Conservation (phyloP, 2,888 invertebrate species). For the Cyclophora punctaria region DNA sequence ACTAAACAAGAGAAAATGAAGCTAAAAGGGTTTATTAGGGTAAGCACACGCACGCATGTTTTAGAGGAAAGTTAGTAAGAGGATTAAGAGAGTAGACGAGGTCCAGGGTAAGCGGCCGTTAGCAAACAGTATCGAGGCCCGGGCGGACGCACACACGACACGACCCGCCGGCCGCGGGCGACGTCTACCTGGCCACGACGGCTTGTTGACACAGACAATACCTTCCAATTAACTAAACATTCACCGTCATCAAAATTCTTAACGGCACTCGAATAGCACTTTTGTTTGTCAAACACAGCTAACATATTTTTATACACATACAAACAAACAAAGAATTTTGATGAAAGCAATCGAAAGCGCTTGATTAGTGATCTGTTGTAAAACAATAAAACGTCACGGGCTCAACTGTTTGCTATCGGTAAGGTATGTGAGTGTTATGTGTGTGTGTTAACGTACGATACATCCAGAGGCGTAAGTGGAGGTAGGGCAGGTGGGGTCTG, state of each 20-base stretch:
- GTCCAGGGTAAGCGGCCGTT: conserved; percentile 22
- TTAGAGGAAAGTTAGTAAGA: conserved; percentile 24
- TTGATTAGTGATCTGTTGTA: conserved; percentile 6
- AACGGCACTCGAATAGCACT: not conserved
- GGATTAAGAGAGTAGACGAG: too few relatives aligned
- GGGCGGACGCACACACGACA: conserved; percentile 5
- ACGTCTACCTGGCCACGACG: too few relatives aligned
- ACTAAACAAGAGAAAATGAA: too few relatives aligned
- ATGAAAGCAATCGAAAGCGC: not conserved
- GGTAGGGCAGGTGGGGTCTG: conserved; percentile 74
- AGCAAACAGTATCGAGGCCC: conserved; percentile 28
- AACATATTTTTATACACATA: too few relatives aligned
- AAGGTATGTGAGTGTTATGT: conserved; percentile 28
- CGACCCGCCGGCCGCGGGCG: not conserved
- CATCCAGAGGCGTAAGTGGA: conserved; percentile 77
- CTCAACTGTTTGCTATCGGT: conserved; percentile 47
- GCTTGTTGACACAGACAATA: too few relatives aligned
- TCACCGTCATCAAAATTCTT: too few relatives aligned
- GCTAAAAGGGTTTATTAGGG: too few relatives aligned
- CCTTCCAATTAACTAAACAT: not conserved
- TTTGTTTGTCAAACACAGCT: not conserved
- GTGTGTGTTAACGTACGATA: conserved; percentile 65
- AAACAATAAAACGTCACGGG: conserved; percentile 7
- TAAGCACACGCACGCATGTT: conserved; percentile 13
- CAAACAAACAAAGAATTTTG: not conserved